Conservation (phyloP, 53 echinoderm and acorn worm species). For the Holothuria scabra region DNA sequence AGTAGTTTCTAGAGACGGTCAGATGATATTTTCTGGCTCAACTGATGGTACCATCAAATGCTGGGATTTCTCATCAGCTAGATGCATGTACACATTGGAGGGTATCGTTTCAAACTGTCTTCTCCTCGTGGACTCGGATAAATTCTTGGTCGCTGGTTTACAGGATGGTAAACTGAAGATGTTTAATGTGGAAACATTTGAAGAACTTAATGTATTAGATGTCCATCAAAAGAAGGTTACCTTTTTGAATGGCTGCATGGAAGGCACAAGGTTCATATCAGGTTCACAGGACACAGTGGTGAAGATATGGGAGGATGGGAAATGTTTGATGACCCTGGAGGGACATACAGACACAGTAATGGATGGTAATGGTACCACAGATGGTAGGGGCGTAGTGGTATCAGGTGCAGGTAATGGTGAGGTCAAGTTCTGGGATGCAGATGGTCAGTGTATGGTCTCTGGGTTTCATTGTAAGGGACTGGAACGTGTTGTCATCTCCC, state of each 20-base stretch:
- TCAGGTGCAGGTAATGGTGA: slow-evolving; percentile 36
- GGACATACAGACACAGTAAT: slow-evolving; percentile 28
- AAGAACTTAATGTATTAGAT: neutral
- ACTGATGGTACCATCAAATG: slow-evolving; percentile 45
- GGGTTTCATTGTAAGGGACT: slow-evolving; percentile 7
- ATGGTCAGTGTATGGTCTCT: neutral
- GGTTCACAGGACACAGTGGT: slow-evolving; percentile 23
- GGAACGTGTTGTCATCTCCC: slow-evolving; percentile 22
- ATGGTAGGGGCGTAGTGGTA: slow-evolving; percentile 6
- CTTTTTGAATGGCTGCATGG: neutral
- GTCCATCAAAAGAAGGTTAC: neutral
- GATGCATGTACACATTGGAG: slow-evolving; percentile 15
- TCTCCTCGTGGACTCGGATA: slow-evolving; percentile 33
- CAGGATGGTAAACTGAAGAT: slow-evolving; percentile 69
- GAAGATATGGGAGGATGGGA: slow-evolving; percentile 15
- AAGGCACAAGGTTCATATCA: neutral
- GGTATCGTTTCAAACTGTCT: neutral
- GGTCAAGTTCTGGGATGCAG: slow-evolving; percentile 46
- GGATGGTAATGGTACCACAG: slow-evolving; percentile 6
- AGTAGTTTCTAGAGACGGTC: slow-evolving; percentile 46
- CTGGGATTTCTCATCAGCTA: slow-evolving; percentile 39
- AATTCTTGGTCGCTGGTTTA: slow-evolving; percentile 55
- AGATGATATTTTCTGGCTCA: slow-evolving; percentile 47
- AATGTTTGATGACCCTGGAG: slow-evolving; percentile 30
- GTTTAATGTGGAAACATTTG: slow-evolving; percentile 53